These are phyloP conservation scores for Scrobipalpa atriplicella DNA, from an alignment of 2,888 invertebrate genomes.

Conservation along the genomic window DNA sequence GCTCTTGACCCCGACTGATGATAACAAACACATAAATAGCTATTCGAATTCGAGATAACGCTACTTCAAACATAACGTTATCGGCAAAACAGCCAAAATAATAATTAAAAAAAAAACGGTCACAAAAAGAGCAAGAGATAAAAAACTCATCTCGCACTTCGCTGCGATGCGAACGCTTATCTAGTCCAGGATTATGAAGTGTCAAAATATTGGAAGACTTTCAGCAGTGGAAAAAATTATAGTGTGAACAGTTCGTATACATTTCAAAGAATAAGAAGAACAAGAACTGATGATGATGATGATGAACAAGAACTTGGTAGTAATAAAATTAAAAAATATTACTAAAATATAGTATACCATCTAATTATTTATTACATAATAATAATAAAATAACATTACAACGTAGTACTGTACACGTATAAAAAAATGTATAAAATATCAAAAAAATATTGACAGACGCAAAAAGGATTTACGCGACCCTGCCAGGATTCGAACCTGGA, in stretches of 20 bases:
- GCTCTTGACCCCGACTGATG: constrained; percentile 77
- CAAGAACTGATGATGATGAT: no score
- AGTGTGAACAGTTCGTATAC: not conserved
- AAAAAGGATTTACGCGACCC: constrained; percentile 60
- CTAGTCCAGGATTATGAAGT: constrained; percentile 24
- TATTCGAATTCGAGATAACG: constrained; percentile 49
- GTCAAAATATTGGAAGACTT: constrained; percentile 29
- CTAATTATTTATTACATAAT: no score
- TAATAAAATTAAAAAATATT: no score
- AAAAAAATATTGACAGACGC: constrained; percentile 33
- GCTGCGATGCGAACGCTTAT: constrained; percentile 5
- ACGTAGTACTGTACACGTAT: no score
- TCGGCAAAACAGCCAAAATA: constrained; percentile 4
- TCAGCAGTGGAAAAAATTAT: not conserved
- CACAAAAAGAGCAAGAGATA: constrained; percentile 17
- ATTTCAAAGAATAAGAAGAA: no score
- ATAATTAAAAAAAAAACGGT: not conserved
- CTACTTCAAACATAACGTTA: constrained; percentile 27
- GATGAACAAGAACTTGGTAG: no score
- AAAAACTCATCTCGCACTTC: constrained; percentile 14
- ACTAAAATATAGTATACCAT: no score
- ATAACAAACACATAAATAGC: constrained; percentile 57
- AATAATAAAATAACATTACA: not conserved
- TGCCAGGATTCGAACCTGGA: constrained; percentile 86
- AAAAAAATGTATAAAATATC: no score